Base-by-base conservation (phyloP, 2,797 vertebrate genomes). In the Hapalemur alaotrensis region DNA sequence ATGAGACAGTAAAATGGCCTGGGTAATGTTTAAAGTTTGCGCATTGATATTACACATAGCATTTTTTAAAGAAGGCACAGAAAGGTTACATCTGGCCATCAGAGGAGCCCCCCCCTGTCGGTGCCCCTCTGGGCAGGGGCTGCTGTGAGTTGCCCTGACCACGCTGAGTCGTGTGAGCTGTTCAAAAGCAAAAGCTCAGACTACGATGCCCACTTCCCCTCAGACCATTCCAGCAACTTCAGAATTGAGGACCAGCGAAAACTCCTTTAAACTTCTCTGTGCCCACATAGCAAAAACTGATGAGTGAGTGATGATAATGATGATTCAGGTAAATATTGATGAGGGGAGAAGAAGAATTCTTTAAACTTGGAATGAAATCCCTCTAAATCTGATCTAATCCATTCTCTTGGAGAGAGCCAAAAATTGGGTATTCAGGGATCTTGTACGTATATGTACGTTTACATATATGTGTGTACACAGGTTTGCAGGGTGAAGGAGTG, bases 1-100 rank as follows among this genome's bases (percentile, higher is more conserved):
- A 97, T 82, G 85, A 98, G 95, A n/a, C 0, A 4, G 32, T 18
- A n/a, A 65, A 65, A n/a, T n/a, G 8, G 63, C 76, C 84, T 93
- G 83, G 92, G 61, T 98, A 85, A 65, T 94, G 91, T 97, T 98
- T 97, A 97, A 98, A 89, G 72, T 96, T 96, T 96, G 67, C n/a
- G 48, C 98, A 96, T 98, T 97, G 97, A 96, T 41, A 48, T 41
- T 35, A 73, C 83, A 50, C 30, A 7, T 70, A 63, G 35, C 86
- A 76, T 69, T 38, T 20, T 32, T 95, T 83, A 41, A 63, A 75
- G 69, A 75, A 22, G n/a, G 17, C 4, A 57, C 3, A 28, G 61
- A 38, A 38, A 76, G 43, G 23, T 25, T 83, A n/a, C 5, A 22
- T 72, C 63, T 30, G 20, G n/a, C 28, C 41, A 18, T 23, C 32